Evolutionary conservation across 2,113 vertebrate species (phyloP), one percentile per base, ranked within the genome.

Genomic region (Alexandromys fortis): DNA sequence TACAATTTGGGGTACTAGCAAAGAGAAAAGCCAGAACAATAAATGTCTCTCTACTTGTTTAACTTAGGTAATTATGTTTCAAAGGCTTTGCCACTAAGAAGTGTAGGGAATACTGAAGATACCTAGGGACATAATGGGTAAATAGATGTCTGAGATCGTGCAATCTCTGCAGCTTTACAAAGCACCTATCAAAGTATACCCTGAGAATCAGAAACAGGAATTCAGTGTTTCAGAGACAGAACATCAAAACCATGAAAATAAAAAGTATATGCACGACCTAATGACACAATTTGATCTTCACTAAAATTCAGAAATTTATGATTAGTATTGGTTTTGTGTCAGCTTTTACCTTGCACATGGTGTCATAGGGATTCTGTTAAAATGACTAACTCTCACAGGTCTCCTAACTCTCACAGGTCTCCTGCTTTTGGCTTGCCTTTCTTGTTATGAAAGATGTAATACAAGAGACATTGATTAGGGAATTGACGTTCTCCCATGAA

Each of bases 401-500:
- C 90, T 55, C 55, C 55, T 19, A 86, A 47, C 85, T 97, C 21
- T 95, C 87, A 47, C n/a, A 13, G 22, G 88, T 77, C 90, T 95
- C 86, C 67, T 77, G 47, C 76, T 93, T 94, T 89, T 81, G 89
- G 72, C 70, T 93, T 90, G 97, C 77, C 85, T 98, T 97, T 90
- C 90, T 97, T 96, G 90, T 94, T 96, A 96, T 90, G 93, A 97
- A 93, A 96, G 90, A 86, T 81, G 68, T 30, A 97, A 93, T 94
- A 98, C 94, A 97, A 97, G 97, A 96, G 61, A 75, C 97, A 96
- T 96, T 93, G 97, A 97, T 93, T 95, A 90, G 97, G 95, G 94
- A 97, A 97, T 93, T 94, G 92, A 55, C 97, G 85, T 92, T 95
- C 87, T 89, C 85, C 95, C 97, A 91, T 95, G 97, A 98, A 96